Evolutionary conservation across 2,888 invertebrate species (phyloP).

Genomic region (Ophion ventricosus): DNA sequence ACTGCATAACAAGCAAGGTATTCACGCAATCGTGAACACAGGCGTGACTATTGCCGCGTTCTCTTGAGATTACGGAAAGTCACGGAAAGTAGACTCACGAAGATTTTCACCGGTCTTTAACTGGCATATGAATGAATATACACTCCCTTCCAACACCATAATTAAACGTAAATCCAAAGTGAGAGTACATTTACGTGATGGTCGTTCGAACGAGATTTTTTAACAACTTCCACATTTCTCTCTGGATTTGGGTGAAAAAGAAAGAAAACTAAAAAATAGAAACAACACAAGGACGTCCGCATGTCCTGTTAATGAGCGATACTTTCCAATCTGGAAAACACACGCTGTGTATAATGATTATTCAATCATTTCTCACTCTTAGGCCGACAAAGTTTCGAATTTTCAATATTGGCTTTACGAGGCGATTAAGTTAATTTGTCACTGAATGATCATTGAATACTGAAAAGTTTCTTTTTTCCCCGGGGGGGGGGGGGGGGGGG

Average conservation of each 20-base stretch:
- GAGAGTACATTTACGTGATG: slow-evolving; percentile 36
- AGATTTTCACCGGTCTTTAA: neutral
- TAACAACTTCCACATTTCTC: slow-evolving; percentile 43
- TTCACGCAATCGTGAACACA: slow-evolving; percentile 70
- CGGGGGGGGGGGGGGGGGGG: too few species aligned
- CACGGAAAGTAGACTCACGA: slow-evolving; percentile 23
- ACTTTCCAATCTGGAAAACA: slow-evolving; percentile 46
- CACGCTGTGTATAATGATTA: too few species aligned
- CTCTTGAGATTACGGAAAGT: slow-evolving; percentile 20
- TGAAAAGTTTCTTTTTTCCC: neutral
- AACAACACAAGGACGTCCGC: slow-evolving; percentile 29
- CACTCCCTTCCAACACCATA: neutral
- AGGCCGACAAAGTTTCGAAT: neutral
- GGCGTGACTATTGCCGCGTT: slow-evolving; percentile 55
- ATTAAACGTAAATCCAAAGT: slow-evolving; percentile 32
- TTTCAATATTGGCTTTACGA: neutral
- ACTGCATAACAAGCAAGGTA: slow-evolving; percentile 68
- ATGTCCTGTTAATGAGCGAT: neutral
- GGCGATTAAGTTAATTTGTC: too few species aligned
- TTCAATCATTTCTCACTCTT: too few species aligned
- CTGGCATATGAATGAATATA: neutral
- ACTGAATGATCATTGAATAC: too few species aligned
- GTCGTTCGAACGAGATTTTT: slow-evolving; percentile 17
- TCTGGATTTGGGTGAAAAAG: neutral
- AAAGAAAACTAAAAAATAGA: slow-evolving; percentile 11